These are phyloP conservation scores for Peromyscus attwateri DNA, from an alignment of 2,797 vertebrate species.

Conservation along the genomic window DNA sequence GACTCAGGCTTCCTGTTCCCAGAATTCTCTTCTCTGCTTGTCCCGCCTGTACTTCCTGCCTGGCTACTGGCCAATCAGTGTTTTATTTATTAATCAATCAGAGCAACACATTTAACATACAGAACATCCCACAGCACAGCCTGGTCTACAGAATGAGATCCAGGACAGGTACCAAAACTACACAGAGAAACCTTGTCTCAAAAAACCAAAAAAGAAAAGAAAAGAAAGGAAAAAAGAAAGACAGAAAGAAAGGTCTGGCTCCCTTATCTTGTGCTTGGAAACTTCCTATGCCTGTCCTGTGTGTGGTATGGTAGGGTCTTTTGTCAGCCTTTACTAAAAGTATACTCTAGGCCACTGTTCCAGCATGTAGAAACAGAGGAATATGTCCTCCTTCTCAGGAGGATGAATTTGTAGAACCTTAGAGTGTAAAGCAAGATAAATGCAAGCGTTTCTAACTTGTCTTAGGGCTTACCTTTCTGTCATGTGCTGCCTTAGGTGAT, in stretches of 20 bases:
- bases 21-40: no score
- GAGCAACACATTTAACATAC: no score
- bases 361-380: background rate
- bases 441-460: background rate
- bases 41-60: no score
- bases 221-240: no score
- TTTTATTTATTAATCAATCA: no score
- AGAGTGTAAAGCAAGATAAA: background rate
- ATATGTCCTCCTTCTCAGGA: background rate
- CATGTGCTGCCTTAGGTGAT: fast-evolving
- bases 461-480: background rate
- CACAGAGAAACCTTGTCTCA: no score
- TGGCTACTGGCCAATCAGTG: no score
- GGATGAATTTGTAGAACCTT: background rate
- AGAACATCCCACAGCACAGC: no score
- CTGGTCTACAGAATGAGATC: no score
- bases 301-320: fast-evolving
- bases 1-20: no score
- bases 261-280: background rate
- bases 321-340: background rate
- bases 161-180: no score
- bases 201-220: no score
- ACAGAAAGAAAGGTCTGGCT: background rate
- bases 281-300: background rate
- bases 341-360: background rate